These are phyloP conservation scores for Epiperipatus broadwayi DNA, from an alignment of 2,888 invertebrate species.

Conservation along the genomic window DNA sequence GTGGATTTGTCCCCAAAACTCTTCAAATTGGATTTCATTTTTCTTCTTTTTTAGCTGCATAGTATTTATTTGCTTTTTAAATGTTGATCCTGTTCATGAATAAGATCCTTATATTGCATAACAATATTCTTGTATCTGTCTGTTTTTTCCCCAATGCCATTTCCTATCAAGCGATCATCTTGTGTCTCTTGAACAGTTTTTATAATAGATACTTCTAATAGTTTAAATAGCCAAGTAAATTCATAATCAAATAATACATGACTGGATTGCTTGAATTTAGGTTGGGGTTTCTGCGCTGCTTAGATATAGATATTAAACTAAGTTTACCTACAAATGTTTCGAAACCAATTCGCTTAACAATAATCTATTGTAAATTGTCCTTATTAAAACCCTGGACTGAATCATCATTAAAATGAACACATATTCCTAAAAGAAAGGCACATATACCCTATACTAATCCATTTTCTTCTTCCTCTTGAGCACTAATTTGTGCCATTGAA, in stretches of 20 bases:
- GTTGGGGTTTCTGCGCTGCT: slow-evolving; percentile 81
- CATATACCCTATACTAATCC: slow-evolving; percentile 66
- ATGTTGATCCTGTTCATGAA: slow-evolving; percentile 80
- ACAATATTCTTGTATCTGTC: no score
- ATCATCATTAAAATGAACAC: slow-evolving; percentile 72
- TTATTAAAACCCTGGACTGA: slow-evolving; percentile 52
- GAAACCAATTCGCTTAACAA: slow-evolving; percentile 70
- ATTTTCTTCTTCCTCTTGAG: slow-evolving; percentile 84
- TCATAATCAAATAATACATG: slow-evolving; percentile 82
- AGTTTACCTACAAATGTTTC: slow-evolving; percentile 71
- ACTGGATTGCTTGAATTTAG: slow-evolving; percentile 47
- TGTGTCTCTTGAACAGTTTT: slow-evolving; percentile 24
- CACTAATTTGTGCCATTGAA: no score
- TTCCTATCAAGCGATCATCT: slow-evolving; percentile 17
- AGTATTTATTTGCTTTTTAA: no score
- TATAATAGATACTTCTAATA: slow-evolving; percentile 29
- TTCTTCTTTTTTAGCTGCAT: no score
- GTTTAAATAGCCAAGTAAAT: slow-evolving; percentile 75
- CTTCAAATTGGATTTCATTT: no score
- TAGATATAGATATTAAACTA: slow-evolving; percentile 69
- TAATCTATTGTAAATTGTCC: slow-evolving; percentile 55
- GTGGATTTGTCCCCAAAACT: no score
- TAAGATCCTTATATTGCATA: slow-evolving; percentile 67
- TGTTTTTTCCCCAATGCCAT: no score
- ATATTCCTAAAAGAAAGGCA: slow-evolving; percentile 78